Conservation (phyloP, 92 coral and sea anemone species). For the Pocillopora meandrina region DNA sequence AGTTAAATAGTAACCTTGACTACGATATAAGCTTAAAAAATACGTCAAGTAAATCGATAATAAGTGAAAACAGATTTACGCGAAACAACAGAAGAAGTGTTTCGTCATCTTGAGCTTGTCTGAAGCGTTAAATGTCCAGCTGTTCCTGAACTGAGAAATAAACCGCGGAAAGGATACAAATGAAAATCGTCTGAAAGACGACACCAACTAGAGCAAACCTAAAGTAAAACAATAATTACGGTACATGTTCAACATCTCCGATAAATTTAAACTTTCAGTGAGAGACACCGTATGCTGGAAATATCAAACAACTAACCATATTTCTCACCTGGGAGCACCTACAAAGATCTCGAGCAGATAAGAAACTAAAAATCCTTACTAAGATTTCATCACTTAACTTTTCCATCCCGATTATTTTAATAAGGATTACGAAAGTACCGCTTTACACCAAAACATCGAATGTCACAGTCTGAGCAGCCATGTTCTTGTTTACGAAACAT, state of each 20-base stretch:
- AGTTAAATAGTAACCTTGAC: no score
- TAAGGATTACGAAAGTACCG: not conserved
- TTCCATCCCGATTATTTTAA: constrained; percentile 27
- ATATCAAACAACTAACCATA: not conserved
- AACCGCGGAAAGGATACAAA: constrained; percentile 76
- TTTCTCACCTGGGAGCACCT: constrained; percentile 80
- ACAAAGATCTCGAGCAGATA: constrained; percentile 82
- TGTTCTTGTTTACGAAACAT: constrained; percentile 19
- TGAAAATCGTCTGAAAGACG: constrained; percentile 88
- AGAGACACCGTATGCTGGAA: not conserved
- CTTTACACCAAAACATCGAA: not conserved
- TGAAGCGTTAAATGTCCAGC: no score
- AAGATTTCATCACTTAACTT: constrained; percentile 84
- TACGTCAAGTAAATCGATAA: no score
- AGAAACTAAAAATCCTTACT: constrained; percentile 76
- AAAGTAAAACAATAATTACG: not conserved
- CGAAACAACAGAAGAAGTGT: no score
- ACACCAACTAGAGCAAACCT: constrained; percentile 91
- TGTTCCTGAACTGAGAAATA: not conserved
- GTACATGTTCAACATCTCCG: not conserved
- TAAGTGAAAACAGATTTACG: no score
- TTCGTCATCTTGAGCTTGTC: no score
- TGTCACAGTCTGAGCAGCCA: constrained; percentile 1
- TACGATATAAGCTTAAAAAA: no score
- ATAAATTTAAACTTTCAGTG: not conserved